These are phyloP conservation scores for Syngnathoides biaculeatus DNA, from an alignment of 2,113 vertebrate genomes.

Conservation along the genomic window DNA sequence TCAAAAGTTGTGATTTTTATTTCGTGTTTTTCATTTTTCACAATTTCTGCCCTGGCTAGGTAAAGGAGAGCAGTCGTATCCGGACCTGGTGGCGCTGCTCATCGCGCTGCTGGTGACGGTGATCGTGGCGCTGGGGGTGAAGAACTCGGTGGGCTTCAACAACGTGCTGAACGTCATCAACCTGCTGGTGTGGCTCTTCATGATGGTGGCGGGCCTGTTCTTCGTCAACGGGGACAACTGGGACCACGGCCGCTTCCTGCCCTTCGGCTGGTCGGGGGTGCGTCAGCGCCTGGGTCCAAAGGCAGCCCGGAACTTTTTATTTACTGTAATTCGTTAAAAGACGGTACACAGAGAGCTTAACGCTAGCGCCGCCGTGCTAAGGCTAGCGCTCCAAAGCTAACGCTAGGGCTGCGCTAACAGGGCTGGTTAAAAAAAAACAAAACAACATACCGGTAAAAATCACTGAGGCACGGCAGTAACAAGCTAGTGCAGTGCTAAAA, in stretches of 20 bases:
- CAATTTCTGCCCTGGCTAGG: slow-evolving; percentile 62
- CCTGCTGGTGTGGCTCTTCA: slow-evolving; percentile 91
- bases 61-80: slow-evolving; percentile 95
- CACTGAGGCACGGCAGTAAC: no score
- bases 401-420: no score
- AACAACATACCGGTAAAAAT: no score
- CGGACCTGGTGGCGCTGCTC: slow-evolving; percentile 89
- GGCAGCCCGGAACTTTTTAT: no score
- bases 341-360: no score
- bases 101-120: slow-evolving; percentile 89
- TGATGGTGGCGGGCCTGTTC: slow-evolving; percentile 93
- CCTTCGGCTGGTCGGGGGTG: slow-evolving; percentile 96
- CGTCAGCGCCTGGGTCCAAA: slow-evolving; percentile 29
- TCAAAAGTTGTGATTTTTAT: no score
- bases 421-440: no score
- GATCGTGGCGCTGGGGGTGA: slow-evolving; percentile 90
- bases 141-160: slow-evolving; percentile 97
- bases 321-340: no score
- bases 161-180: slow-evolving; percentile 93
- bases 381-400: no score
- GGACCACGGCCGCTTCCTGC: slow-evolving; percentile 89
- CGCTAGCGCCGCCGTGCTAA: no score
- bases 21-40: no score
- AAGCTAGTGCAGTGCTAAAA: no score
- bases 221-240: slow-evolving; percentile 91